Base-by-base conservation (phyloP, 2,888 invertebrate genomes). In the Sarcophaga caerulescens region DNA sequence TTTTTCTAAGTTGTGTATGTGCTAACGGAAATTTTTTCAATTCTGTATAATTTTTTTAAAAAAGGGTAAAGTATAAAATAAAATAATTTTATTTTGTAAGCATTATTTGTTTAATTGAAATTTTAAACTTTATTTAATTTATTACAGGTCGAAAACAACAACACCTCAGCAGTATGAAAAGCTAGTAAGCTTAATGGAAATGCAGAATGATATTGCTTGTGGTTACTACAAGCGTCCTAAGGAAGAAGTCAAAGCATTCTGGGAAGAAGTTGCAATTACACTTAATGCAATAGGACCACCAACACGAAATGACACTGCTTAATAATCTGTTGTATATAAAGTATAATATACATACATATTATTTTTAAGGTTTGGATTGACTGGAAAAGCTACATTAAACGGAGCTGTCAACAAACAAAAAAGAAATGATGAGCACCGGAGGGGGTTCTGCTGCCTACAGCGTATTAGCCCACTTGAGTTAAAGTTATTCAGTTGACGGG, bases 301-400 rank as follows among this genome's bases (percentile, higher is more conserved):
- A 57, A 23, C 25, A 45, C 66, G 60, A 63, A 47, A 44, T 57
- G 12, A 45, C 57, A 70, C 19, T 62, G n/a, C 63, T 45, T 21
- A 68, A 47, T 65, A 73, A 63, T 52, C 21, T 69, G 14, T 45
- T 52, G 71, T 71, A 14, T 65, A 25, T 57, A 23, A 23, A 23
- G 2, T 23, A 23, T 23, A 23, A 23, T 23, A 23, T 3, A 11
- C 4, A 47, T 47, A 47, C 4, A 47, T 47, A 47, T 0, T 60
- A 10, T 65, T 47, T 52, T 73, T 21, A 21, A 77, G 82, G 82
- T 77, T 17, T 79, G 60, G 78, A 69, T 74, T 60, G 77, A 82
- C 71, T 77, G 77, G 70, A 82, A 82, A 25, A 70, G 69, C 63
- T 76, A 62, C 47, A 76, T 82, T 21, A 82, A 82, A 45, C 70